Percentiles rank a stretch among this genome's conserved stretches.
Conservation (phyloP, 2,888 invertebrate genomes). For the Allolobophora icterica region DNA sequence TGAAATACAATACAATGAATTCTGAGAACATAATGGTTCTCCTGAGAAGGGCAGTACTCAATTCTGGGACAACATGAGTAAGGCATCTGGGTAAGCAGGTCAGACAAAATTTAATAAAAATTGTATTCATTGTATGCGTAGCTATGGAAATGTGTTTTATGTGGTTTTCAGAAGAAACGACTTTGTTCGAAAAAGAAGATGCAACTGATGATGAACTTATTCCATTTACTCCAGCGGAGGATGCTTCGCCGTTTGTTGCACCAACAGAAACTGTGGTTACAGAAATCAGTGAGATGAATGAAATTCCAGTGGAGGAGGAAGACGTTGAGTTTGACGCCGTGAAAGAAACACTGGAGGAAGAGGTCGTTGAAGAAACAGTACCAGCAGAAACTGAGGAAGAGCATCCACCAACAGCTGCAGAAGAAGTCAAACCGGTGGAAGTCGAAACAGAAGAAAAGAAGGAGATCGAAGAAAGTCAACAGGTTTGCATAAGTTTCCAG, state of each 20-base stretch:
- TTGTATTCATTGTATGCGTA: not conserved
- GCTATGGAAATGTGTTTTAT: not conserved
- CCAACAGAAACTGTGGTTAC: not conserved
- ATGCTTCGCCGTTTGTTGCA: not conserved
- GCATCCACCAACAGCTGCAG: not conserved
- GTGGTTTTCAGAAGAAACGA: not conserved
- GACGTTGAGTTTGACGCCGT: conserved; percentile 25
- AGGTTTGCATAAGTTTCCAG: not conserved
- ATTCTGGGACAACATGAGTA: not conserved
- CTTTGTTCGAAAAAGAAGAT: conserved; percentile 27
- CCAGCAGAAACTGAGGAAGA: not conserved
- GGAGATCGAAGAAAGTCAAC: not conserved
- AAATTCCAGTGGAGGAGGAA: conserved; percentile 36
- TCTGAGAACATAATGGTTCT: not conserved
- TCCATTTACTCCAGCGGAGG: conserved; percentile 1
- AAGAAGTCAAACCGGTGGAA: not conserved
- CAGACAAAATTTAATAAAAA: not conserved
- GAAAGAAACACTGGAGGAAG: conserved; percentile 29
- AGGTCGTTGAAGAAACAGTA: conserved; percentile 17
- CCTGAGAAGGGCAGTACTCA: not conserved
- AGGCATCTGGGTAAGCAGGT: not conserved
- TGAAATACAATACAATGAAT: not conserved
- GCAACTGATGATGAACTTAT: conserved; percentile 12
- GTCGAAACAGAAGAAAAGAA: conserved; percentile 13
- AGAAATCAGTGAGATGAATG: conserved; percentile 31